Evolutionary conservation across 2,888 invertebrate species (phyloP), one percentile per base, ranked within the genome.

Genomic region (Lysandra coridon): DNA sequence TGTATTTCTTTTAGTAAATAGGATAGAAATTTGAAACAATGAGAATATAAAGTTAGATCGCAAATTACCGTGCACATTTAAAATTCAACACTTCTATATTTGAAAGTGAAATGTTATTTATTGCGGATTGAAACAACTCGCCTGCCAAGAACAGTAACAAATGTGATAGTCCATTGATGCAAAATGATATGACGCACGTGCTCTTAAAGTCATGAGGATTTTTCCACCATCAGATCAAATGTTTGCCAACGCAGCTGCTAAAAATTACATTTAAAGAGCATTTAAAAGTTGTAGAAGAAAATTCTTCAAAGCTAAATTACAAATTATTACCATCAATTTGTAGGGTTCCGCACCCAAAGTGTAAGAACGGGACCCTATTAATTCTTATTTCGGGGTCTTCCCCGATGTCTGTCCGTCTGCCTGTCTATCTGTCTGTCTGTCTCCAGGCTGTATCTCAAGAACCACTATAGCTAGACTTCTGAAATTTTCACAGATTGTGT

Each of bases 121-220:
- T 78, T 73, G 53, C 73, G 40, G 57, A 78, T 73, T 57, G 78
- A 78, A 73, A 73, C 60, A 40, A 40, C 33, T 4, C 60, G 73
- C 57, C 73, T 78, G 78, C 78, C 78, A 78, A 78, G 23, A 78
- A 73, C 69, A 69, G 64, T 17, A 37, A 64, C 64, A 49, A 78
- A 44, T 44, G 23, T 49, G 49, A 53, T 49, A 76, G 33, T 30
- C 76, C 53, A 76, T 33, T 57, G 76, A 53, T 76, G 76, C 76
- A 49, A 44, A 23, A 75, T 44, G 40, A 74, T 53, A 53, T 76
- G 76, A 76, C 76, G 76, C 76, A 76, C 30, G 53, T 33, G 53
- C 76, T 75, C 17, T 30, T 69, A 69, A 69, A 37, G 69, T 69
- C 69, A 69, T 49, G 76, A 33, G 57, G 76, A 76, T 76, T 76